These are phyloP conservation scores for Lucinisca nassula DNA, from an alignment of 2,888 invertebrate species.

Conservation along the genomic window DNA sequence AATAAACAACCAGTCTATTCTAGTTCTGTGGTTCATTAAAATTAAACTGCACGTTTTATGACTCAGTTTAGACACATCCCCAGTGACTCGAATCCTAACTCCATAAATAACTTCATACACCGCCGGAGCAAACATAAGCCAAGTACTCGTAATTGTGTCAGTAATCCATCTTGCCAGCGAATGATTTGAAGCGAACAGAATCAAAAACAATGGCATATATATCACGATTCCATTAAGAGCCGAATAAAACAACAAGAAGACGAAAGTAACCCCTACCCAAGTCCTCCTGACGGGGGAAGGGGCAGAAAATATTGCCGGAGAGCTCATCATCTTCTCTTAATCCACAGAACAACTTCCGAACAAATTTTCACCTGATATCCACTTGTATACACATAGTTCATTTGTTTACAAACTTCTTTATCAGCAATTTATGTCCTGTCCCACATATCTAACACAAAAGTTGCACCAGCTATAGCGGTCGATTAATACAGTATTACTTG, in stretches of 20 bases:
- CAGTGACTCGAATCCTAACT: constrained; percentile 92
- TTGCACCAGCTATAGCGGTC: background rate
- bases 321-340: background rate
- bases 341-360: background rate
- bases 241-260: constrained; percentile 40
- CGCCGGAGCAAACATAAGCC: constrained; percentile 88
- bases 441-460: background rate
- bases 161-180: constrained; percentile 44
- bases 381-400: background rate
- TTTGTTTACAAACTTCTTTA: background rate
- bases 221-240: constrained; percentile 49
- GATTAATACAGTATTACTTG: background rate
- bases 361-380: background rate
- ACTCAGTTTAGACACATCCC: constrained; percentile 91
- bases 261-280: constrained; percentile 41
- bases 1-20: constrained; percentile 96
- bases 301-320: background rate
- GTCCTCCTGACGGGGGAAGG: background rate
- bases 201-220: constrained; percentile 51
- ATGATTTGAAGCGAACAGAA: constrained; percentile 39
- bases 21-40: constrained; percentile 96
- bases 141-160: constrained; percentile 55
- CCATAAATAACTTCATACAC: constrained; percentile 92
- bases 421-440: too few species aligned
- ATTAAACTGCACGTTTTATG: constrained; percentile 92